Base-by-base conservation (phyloP, 2,888 invertebrate genomes). In the Nomada flava region DNA sequence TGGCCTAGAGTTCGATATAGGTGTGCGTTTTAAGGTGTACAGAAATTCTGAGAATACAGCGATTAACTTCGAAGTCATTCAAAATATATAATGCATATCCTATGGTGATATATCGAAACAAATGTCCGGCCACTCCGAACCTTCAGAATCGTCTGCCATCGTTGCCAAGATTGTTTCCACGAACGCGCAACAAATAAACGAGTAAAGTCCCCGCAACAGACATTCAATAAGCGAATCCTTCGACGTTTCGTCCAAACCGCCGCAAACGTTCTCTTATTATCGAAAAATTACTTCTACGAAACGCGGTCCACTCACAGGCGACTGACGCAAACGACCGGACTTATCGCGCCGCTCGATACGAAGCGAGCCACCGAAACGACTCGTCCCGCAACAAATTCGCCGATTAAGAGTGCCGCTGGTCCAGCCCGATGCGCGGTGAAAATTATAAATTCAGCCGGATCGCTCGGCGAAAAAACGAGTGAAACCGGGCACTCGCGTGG, bases 361-460 rank as follows among this genome's bases (percentile, higher is more conserved):
- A 55, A 23, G 3, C 20, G 29, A 44, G 18, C n/a, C 20, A n/a
- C 44, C 36, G 18, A 26, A 69, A 55, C 20, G 57, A 13, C 47
- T n/a, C 23, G 76, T 55, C 44, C 57, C 57, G 26, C 47, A 76
- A 57, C 76, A 76, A 79, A 76, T 69, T 69, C 57, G 63, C 26
- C 78, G 76, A 42, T 68, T 55, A 76, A 68, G 55, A 50, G 47
- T 11, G 26, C 62, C 26, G 29, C 42, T 11, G 42, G 36, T n/a
- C 26, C 23, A 2, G 23, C 26, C 47, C 23, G 70, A 47, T 47
- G 15, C 69, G 53, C 76, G 68, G 36, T 13, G 60, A 78, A 72
- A 68, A 69, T 76, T 76, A 70, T 59, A 73, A 60, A 79, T 70
- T 74, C 79, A 15, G n/a, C 42, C 29, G 53, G 62, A 42, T 26